Evolutionary conservation across 2,888 invertebrate species (phyloP).

Genomic region (Tipula unca): DNA sequence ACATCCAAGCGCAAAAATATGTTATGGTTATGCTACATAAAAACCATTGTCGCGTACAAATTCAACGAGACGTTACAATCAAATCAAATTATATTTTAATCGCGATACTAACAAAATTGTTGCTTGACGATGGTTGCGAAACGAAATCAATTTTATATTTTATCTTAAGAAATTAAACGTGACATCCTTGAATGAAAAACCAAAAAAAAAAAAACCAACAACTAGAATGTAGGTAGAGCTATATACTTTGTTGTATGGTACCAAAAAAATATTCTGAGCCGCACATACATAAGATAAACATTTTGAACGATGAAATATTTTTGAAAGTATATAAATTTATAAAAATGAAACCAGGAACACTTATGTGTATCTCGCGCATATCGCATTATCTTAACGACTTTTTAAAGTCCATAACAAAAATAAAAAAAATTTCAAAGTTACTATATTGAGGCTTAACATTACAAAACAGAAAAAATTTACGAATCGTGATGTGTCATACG

Average conservation of each 20-base stretch:
- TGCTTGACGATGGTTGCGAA: background rate
- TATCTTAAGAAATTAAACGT: slow-evolving; percentile 17
- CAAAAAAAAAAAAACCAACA: background rate
- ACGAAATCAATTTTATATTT: background rate
- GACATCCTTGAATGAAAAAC: background rate
- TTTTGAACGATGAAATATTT: background rate
- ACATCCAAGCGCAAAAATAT: no score
- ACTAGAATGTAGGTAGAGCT: background rate
- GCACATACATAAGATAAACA: background rate
- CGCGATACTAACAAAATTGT: background rate
- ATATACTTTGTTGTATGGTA: background rate
- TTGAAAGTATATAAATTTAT: background rate
- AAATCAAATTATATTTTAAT: background rate
- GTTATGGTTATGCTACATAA: background rate
- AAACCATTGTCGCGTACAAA: background rate
- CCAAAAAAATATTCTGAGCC: background rate
- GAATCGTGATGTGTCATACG: slow-evolving; percentile 16
- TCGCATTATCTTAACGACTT: background rate
- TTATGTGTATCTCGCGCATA: background rate
- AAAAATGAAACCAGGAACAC: background rate
- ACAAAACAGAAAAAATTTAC: background rate
- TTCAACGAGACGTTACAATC: background rate
- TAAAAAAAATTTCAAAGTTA: background rate
- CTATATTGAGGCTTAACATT: background rate
- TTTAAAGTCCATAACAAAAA: background rate